A percentile compares a stretch with the other conserved stretches of the same genome.
Conservation (phyloP, 2,113 vertebrate species). For the Brachypodius melanocephalos region DNA sequence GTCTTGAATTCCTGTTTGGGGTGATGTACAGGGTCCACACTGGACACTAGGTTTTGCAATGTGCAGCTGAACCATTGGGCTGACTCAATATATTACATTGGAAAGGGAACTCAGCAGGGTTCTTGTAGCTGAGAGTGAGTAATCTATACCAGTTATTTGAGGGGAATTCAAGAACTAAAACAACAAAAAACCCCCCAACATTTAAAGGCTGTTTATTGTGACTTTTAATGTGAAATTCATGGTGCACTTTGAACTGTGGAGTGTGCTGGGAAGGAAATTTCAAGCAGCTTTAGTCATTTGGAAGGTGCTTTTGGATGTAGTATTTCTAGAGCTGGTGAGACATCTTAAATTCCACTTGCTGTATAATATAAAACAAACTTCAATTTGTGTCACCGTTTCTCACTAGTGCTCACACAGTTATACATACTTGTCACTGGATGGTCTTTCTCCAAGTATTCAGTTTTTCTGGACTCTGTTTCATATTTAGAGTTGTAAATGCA, state of each 20-base stretch:
- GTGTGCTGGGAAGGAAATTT: neutral
- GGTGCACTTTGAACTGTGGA: neutral
- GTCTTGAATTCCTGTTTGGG: neutral
- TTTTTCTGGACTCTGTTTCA: neutral
- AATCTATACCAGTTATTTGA: neutral
- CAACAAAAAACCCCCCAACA: neutral
- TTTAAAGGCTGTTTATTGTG: neutral
- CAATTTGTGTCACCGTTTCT: neutral
- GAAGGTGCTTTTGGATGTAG: neutral
- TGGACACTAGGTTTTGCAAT: fast-evolving
- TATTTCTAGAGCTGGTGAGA: neutral
- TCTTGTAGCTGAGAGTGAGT: neutral
- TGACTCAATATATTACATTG: neutral
- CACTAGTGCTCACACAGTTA: neutral
- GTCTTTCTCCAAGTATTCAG: neutral
- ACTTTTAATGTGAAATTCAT: neutral
- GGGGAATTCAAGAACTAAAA: neutral
- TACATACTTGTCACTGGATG: neutral
- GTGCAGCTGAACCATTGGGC: neutral
- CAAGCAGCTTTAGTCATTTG: neutral
- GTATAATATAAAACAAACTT: neutral
- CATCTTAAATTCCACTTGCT: neutral
- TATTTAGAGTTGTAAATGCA: neutral
- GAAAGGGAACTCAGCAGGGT: neutral
- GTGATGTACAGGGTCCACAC: neutral